Base-by-base conservation (phyloP, 1,140 invertebrate species). In the Alviniconcha marisindica region DNA sequence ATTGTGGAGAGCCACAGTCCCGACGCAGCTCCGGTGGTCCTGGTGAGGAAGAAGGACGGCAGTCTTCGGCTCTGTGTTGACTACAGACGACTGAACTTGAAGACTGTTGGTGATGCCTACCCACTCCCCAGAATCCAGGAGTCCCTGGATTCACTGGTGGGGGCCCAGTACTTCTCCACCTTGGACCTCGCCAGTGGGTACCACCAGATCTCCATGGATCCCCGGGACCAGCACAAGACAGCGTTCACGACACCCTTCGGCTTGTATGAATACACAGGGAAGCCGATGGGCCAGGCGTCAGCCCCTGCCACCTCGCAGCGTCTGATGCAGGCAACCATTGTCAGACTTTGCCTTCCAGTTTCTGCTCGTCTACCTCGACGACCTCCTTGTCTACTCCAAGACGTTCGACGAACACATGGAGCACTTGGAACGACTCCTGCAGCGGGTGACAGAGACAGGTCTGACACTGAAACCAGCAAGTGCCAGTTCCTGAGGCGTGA, bases 141-240 rank as follows among this genome's bases (percentile, higher is more conserved):
- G 40, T 42, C 60, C 18, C 63, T 86, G 18, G 82, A 84, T 54
- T 44, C 82, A 21, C 71, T 95, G 0, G 31, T 82, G 0, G 92
- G 91, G 3, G 69, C 77, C 15, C 69, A 84, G 56, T 85, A 74
- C 21, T 88, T 88, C 77, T 82, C 66, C 21, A 87, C 82, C 24
- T 36, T 87, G 12, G 85, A 88, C 51, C 80, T 89, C 24, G 81
- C 24, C 51, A 83, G 42, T 73, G 90, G 90, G 1, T 92, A 87
- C 77, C 90, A 91, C 90, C 93, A 94, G 77, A 83, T 94, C 2
- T 77, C 60, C n/a, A 78, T 94, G 21, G 63, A 33, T 24, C 71
- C 90, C 18, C 14, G 77, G 24, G 84, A 91, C 78, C 86, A 85
- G 24, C 81, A 92, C 54, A 91, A 93, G 79, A 94, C 94, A 15